Evolutionary conservation across 2,797 vertebrate species (phyloP), one percentile per base, ranked within the genome.

Genomic region (Ptychadena robeensis): DNA sequence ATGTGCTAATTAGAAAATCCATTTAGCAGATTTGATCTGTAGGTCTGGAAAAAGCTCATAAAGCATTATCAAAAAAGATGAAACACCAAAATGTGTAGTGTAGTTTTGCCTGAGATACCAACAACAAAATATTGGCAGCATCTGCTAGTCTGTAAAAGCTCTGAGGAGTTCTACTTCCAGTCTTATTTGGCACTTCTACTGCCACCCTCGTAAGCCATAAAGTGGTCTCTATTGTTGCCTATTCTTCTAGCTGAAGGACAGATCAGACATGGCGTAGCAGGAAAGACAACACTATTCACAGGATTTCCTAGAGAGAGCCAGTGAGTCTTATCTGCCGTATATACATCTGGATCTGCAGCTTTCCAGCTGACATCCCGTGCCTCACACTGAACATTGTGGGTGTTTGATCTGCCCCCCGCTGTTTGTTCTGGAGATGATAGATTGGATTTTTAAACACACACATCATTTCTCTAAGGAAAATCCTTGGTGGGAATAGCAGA

Each of bases 341-440:
- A 12, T 76, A 38, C 77, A 22, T 89, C 87, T 68, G 85, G 86
- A 86, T 91, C 88, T 86, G 91, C 90, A 89, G 88, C 88, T 91
- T 92, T 91, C 86, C 86, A 70, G 89, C 86, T 90, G 88, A 85
- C 83, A 87, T 88, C 82, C 86, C 85, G 87, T 91, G 85, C 88
- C 87, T 90, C 89, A 87, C 71, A 85, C 40, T 63, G 85, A 73
- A 89, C 91, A 87, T 88, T 88, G 89, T 89, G 90, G 89, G 88
- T 88, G 90, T 91, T 91, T 91, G 88, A 90, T 91, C 89, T 89
- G 80, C 85, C 37, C 68, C 86, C 78, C n/a, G 25, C 70, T 93
- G 88, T 91, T 92, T 92, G 90, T 87, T 87, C 88, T 89, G 87
- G 86, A 90, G 89, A 90, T 92, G 92, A 92, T 86, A 90, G 91